Conservation (phyloP, 2,888 invertebrate genomes). For the Cordylochernes scorpioides region DNA sequence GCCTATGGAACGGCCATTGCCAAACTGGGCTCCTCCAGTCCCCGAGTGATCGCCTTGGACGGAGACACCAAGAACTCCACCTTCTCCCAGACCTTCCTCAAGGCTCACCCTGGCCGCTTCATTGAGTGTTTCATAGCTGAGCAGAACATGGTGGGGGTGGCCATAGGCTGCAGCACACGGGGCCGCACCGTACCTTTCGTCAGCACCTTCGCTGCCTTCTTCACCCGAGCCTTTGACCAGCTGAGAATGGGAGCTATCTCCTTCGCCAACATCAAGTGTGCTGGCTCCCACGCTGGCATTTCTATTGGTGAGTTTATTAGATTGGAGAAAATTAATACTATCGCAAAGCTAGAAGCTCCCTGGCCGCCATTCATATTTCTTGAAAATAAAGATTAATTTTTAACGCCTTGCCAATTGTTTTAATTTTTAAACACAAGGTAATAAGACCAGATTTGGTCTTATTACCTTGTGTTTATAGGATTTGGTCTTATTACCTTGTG, state of each 20-base stretch:
- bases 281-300: slow-evolving; percentile 86
- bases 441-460: too few species aligned
- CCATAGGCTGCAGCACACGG: slow-evolving; percentile 75
- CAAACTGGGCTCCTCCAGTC: slow-evolving; percentile 42
- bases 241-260: slow-evolving; percentile 98
- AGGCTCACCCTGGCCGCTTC: slow-evolving; percentile 38
- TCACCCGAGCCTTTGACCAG: slow-evolving; percentile 87
- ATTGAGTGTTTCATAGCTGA: slow-evolving; percentile 98
- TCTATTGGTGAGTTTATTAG: slow-evolving; percentile 48
- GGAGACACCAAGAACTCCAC: slow-evolving; percentile 98
- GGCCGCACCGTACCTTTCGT: slow-evolving; percentile 76
- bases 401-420: too few species aligned
- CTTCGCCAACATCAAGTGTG: slow-evolving; percentile 86
- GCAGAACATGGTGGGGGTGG: slow-evolving; percentile 87
- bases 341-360: too few species aligned
- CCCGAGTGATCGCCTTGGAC: slow-evolving; percentile 69
- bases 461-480: too few species aligned
- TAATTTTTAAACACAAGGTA: too few species aligned
- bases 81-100: slow-evolving; percentile 67
- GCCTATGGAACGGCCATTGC: slow-evolving; percentile 84
- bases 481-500: too few species aligned
- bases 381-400: too few species aligned
- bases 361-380: too few species aligned
- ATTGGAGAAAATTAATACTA: too few species aligned
- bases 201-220: slow-evolving; percentile 93